These are phyloP conservation scores for Yponomeuta plumbellus DNA, from an alignment of 2,888 invertebrate species.

Conservation along the genomic window DNA sequence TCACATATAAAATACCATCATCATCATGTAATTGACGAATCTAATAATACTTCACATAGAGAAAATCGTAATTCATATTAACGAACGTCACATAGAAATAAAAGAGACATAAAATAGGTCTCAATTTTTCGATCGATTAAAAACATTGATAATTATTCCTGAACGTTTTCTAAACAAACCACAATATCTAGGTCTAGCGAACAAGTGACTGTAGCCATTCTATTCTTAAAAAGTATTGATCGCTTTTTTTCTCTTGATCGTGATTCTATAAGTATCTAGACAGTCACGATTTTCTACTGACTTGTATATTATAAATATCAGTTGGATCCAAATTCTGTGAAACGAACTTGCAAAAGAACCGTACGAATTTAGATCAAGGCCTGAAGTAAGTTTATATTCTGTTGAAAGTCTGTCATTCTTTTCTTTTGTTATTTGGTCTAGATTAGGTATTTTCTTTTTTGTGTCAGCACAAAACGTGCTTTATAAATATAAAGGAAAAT, in stretches of 20 bases:
- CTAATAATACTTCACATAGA: too few species aligned
- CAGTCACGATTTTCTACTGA: constrained; percentile 40
- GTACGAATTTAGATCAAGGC: constrained; percentile 14
- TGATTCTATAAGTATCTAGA: constrained; percentile 19
- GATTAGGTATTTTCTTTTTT: neutral
- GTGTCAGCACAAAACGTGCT: too few species aligned
- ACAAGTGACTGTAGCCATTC: neutral
- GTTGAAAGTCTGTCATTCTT: constrained; percentile 2
- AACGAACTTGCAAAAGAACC: constrained; percentile 8
- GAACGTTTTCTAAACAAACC: too few species aligned
- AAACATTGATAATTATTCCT: too few species aligned
- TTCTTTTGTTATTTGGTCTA: neutral
- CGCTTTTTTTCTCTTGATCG: neutral
- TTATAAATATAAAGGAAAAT: too few species aligned
- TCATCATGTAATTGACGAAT: too few species aligned
- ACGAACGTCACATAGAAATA: too few species aligned
- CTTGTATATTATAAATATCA: constrained; percentile 37
- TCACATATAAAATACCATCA: too few species aligned
- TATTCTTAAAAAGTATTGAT: neutral
- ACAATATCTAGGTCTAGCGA: neutral
- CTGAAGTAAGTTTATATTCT: neutral
- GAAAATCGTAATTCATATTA: too few species aligned
- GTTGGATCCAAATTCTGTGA: constrained; percentile 32
- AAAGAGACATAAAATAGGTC: too few species aligned
- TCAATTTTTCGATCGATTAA: too few species aligned